phyloP scores from a whole-genome alignment of 1,140 invertebrate species.

The Drosophila teissieri region DNA sequence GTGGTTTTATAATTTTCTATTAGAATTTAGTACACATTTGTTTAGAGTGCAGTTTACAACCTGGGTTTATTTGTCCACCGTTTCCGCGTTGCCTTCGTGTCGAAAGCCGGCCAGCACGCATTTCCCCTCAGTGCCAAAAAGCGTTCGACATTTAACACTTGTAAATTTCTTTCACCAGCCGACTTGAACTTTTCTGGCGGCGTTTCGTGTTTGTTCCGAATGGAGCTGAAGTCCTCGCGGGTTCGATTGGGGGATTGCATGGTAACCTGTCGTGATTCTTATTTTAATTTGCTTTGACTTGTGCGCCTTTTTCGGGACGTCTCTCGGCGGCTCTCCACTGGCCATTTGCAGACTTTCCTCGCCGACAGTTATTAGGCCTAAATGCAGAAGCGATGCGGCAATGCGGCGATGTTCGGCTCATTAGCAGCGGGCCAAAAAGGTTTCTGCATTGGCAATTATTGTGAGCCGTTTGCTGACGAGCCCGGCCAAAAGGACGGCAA shows the following conservation, averaged over 20 bases:
- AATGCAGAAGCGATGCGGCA: conserved; percentile 69
- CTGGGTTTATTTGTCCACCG: conserved; percentile 70
- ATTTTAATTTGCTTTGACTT: conserved; percentile 83
- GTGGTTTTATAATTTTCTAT: too few relatives aligned
- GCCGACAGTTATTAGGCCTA: conserved; percentile 76
- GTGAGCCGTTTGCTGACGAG: conserved; percentile 23
- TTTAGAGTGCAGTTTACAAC: conserved; percentile 9
- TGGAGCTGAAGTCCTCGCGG: conserved; percentile 21
- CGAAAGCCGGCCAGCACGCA: conserved; percentile 70
- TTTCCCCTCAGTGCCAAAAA: conserved; percentile 62
- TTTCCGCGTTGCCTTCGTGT: conserved; percentile 74
- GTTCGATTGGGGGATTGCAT: conserved; percentile 67
- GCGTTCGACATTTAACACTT: conserved; percentile 81
- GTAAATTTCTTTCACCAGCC: conserved; percentile 67
- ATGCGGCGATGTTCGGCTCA: conserved; percentile 72
- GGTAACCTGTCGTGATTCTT: conserved; percentile 83
- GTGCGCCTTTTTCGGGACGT: conserved; percentile 73
- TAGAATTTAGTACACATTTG: neutral
- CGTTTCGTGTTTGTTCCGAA: conserved; percentile 67
- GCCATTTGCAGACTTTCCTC: conserved; percentile 38
- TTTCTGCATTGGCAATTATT: conserved; percentile 28
- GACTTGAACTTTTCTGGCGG: conserved; percentile 54
- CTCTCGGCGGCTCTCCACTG: conserved; percentile 25
- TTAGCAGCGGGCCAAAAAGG: conserved; percentile 62
- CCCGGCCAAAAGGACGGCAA: neutral